Conservation (phyloP, 2,797 vertebrate genomes). For the Aplochiton taeniatus region DNA sequence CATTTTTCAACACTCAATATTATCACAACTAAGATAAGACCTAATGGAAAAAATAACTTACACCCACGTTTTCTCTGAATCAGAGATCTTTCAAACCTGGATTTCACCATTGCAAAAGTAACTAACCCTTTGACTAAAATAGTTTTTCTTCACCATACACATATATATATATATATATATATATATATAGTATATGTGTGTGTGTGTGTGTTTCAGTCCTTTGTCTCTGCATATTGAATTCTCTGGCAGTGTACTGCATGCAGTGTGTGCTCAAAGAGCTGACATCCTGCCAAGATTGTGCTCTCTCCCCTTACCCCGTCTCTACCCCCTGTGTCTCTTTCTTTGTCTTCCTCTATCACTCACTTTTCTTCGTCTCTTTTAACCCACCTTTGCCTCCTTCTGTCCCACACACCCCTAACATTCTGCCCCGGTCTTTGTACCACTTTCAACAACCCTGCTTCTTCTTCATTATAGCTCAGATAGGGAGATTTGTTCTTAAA, state of each 20-base stretch:
- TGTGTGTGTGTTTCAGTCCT: conserved; percentile 32
- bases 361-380: background rate
- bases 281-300: conserved; percentile 67
- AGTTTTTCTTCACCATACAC: too few species aligned
- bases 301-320: conserved; percentile 31
- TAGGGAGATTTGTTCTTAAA: conserved; percentile 31
- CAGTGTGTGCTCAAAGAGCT: conserved; percentile 54
- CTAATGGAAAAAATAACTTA: too few species aligned
- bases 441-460: background rate
- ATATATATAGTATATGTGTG: conserved; percentile 10
- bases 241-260: conserved; percentile 52
- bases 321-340: conserved; percentile 34
- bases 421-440: background rate
- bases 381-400: background rate
- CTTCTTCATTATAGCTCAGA: background rate
- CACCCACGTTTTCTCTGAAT: too few species aligned
- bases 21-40: too few species aligned
- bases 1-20: too few species aligned
- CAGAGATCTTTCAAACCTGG: too few species aligned
- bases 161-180: too few species aligned
- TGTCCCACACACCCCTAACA: background rate
- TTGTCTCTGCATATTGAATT: conserved; percentile 61
- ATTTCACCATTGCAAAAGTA: too few species aligned
- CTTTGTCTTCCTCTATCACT: conserved; percentile 26
- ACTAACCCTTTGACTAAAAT: too few species aligned